Evolutionary conservation across 2,797 vertebrate genomes (phyloP).

Genomic region (Semaprochilodus insignis): DNA sequence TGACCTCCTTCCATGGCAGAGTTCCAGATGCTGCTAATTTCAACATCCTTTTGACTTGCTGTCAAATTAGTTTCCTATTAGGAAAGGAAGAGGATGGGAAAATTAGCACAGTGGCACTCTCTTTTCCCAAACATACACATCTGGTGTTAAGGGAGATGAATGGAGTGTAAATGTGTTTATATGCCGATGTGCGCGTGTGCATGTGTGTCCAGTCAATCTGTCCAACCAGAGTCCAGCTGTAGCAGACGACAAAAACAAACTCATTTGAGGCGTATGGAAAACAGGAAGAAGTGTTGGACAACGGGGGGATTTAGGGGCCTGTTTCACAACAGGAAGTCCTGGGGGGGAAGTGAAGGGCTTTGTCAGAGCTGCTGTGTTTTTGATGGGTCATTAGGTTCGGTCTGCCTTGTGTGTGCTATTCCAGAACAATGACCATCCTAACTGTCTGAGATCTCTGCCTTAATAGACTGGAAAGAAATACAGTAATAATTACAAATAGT

Average conservation of each 20-base stretch:
- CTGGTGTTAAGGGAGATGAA: slow-evolving; percentile 39
- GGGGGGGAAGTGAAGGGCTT: slow-evolving; percentile 34
- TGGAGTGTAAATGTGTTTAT: slow-evolving; percentile 35
- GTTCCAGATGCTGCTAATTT: slow-evolving; percentile 44
- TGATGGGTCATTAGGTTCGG: slow-evolving; percentile 50
- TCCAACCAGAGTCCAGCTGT: slow-evolving; percentile 48
- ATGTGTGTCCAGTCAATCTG: slow-evolving; percentile 29
- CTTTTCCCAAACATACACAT: slow-evolving; percentile 42
- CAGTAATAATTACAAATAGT: too few relatives aligned
- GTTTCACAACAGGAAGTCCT: slow-evolving; percentile 56
- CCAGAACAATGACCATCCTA: slow-evolving; percentile 43
- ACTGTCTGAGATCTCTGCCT: slow-evolving; percentile 24
- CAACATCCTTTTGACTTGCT: slow-evolving; percentile 44
- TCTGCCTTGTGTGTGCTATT: slow-evolving; percentile 17
- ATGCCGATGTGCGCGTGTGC: slow-evolving; percentile 10
- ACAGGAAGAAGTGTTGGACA: slow-evolving; percentile 54
- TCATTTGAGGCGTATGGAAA: slow-evolving; percentile 47
- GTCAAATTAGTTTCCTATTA: slow-evolving; percentile 30
- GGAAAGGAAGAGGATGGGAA: slow-evolving; percentile 37
- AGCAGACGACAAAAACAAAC: slow-evolving; percentile 49
- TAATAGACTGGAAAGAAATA: not conserved
- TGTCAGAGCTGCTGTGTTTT: slow-evolving; percentile 42
- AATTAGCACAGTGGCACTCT: slow-evolving; percentile 31
- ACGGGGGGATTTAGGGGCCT: slow-evolving; percentile 33
- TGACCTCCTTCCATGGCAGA: slow-evolving; percentile 35